Base-by-base conservation (phyloP, 2,113 vertebrate species). In the Hippocampus comes region DNA sequence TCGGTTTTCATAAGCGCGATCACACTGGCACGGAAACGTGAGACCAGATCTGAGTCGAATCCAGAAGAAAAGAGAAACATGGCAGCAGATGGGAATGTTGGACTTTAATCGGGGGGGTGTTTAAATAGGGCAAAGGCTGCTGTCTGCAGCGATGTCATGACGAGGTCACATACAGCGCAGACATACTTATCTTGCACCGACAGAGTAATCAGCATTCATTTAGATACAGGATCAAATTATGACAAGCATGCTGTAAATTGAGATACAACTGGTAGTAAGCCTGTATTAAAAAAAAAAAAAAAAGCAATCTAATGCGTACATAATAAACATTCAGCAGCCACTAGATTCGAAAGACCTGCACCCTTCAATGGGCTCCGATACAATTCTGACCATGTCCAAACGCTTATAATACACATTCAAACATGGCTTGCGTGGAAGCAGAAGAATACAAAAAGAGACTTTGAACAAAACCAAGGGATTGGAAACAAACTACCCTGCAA, bases 81-180 rank as follows among this genome's bases (percentile, higher is more conserved):
- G 43, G 43, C 12, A 55, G 53, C 15, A 10, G 21, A 9, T 7
- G 53, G 21, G 21, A n/a, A n/a, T 5, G 17, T 8, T 82, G 73
- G 78, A 81, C 79, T 81, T 82, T 81, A 43, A 41, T 57, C 64
- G n/a, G 63, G 14, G 14, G 59, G 65, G 59, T 17, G 55, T 2
- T 71, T 18, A n/a, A 71, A 46, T 63, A 71, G 61, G 56, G 25
- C 20, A 70, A 63, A 80, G 42, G 18, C 63, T 9, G 21, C 55
- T 42, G 63, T 71, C 57, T 71, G 64, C 23, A 41, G 6, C 64
- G 78, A 83, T 74, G 30, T 61, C 17, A 61, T 30, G 27, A 15
- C 23, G 25, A 49, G 48, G 48, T 49, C 56, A 57, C 56, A 57
- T 3, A 59, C 25, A 12, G 2, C 9, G 48, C 48, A 18, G 48